These are phyloP conservation scores for Eupithecia subumbrata DNA, from an alignment of 2,888 invertebrate genomes.

Conservation along the genomic window DNA sequence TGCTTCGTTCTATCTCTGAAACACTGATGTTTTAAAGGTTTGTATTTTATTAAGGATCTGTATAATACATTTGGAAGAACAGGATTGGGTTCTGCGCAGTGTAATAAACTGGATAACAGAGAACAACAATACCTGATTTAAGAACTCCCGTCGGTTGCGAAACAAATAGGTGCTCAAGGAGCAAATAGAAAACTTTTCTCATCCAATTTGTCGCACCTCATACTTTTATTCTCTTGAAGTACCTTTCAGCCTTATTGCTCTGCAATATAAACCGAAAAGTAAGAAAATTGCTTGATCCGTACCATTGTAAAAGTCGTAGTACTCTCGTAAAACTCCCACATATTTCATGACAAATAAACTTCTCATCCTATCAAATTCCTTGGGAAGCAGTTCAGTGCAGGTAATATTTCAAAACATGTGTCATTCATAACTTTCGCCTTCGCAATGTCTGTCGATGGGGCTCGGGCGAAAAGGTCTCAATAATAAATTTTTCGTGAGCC, in stretches of 20 bases:
- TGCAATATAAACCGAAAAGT: constrained; percentile 68
- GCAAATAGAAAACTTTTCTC: constrained; percentile 71
- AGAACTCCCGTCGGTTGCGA: constrained; percentile 53
- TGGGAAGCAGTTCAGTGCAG: constrained; percentile 79
- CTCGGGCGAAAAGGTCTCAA: constrained; percentile 82
- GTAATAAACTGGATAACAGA: constrained; percentile 22
- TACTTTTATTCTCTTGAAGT: constrained; percentile 71
- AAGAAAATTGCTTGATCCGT: constrained; percentile 77
- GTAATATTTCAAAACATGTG: constrained; percentile 85
- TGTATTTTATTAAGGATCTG: constrained; percentile 17
- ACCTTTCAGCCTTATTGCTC: constrained; percentile 74
- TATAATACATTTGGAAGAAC: constrained; percentile 10
- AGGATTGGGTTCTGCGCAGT: not conserved
- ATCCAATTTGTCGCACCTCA: constrained; percentile 80
- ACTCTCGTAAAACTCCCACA: constrained; percentile 81
- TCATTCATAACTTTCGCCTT: constrained; percentile 84
- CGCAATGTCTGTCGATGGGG: constrained; percentile 84
- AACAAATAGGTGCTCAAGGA: constrained; percentile 58
- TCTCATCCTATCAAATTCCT: constrained; percentile 80
- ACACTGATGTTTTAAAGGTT: constrained; percentile 21
- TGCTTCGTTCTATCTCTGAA: constrained; percentile 42
- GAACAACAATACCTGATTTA: constrained; percentile 45
- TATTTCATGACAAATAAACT: constrained; percentile 84
- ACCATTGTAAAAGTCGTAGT: constrained; percentile 77
- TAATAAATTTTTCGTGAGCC: constrained; percentile 83